Evolutionary conservation across 2,797 vertebrate species (phyloP).

Genomic region (Pyrrhura leucotis): DNA sequence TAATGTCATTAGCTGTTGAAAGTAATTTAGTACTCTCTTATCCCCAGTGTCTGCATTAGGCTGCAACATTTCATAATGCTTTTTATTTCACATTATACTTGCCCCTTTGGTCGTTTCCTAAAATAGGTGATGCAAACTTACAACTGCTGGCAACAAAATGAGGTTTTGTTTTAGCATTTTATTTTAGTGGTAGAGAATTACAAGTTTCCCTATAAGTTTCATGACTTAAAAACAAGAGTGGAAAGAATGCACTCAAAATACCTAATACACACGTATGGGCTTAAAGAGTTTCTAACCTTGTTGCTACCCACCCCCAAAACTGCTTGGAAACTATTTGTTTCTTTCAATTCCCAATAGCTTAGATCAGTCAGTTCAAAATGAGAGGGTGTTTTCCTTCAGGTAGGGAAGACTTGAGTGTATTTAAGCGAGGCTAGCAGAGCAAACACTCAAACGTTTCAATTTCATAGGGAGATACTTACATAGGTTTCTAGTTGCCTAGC

Average conservation of each 20-base stretch:
- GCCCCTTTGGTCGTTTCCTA: background rate
- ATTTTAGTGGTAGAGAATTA: background rate
- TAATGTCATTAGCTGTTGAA: background rate
- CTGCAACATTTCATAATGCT: background rate
- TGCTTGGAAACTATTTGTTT: background rate
- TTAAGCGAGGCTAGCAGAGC: background rate
- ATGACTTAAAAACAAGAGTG: background rate
- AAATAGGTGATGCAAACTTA: background rate
- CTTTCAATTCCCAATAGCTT: background rate
- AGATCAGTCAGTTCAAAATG: background rate
- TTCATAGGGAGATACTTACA: background rate
- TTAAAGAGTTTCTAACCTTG: background rate
- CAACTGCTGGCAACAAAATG: background rate
- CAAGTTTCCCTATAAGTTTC: background rate
- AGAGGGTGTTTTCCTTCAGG: background rate
- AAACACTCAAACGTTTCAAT: background rate
- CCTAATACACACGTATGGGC: rapidly evolving
- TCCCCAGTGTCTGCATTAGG: background rate
- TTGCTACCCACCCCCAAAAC: background rate
- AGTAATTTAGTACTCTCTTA: background rate
- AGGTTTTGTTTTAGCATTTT: background rate
- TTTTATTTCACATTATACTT: background rate
- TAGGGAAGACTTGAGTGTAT: background rate
- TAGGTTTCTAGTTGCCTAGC: background rate
- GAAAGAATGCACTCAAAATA: background rate